Conservation (phyloP, 2,888 invertebrate species). For the Spodoptera littoralis region DNA sequence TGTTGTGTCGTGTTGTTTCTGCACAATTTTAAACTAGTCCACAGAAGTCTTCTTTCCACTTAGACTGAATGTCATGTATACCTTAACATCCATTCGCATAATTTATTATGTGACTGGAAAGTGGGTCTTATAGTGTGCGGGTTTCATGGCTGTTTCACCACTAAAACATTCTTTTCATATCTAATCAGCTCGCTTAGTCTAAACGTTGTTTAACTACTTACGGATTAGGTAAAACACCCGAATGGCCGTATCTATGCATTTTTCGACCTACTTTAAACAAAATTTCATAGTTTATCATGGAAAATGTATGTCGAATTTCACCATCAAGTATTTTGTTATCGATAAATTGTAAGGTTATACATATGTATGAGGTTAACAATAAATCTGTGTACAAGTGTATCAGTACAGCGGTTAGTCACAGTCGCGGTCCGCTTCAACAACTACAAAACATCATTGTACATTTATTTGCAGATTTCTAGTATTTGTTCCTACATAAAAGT, state of each 20-base stretch:
- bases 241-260: slow-evolving; percentile 22
- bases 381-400: slow-evolving; percentile 5
- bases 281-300: slow-evolving; percentile 30
- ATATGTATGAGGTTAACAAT: slow-evolving; percentile 9
- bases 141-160: slow-evolving; percentile 13
- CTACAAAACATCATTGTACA: not conserved
- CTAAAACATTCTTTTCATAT: slow-evolving; percentile 15
- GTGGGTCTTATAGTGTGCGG: not conserved
- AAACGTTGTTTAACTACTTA: slow-evolving; percentile 3
- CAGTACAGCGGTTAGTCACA: slow-evolving; percentile 6
- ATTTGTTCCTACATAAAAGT: too few species aligned
- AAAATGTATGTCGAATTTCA: slow-evolving; percentile 39
- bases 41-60: too few species aligned
- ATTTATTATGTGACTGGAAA: too few species aligned
- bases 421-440: not conserved
- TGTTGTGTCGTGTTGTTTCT: too few species aligned
- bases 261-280: slow-evolving; percentile 39
- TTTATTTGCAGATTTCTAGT: not conserved
- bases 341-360: slow-evolving; percentile 4
- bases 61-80: too few species aligned
- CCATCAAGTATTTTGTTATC: slow-evolving; percentile 26
- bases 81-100: too few species aligned
- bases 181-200: slow-evolving; percentile 20
- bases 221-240: not conserved
- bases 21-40: too few species aligned